Percentiles rank a stretch among this genome's conserved stretches.
These are phyloP conservation scores for Glaucomys volans DNA, from an alignment of 2,113 vertebrate species.

Conservation along the genomic window DNA sequence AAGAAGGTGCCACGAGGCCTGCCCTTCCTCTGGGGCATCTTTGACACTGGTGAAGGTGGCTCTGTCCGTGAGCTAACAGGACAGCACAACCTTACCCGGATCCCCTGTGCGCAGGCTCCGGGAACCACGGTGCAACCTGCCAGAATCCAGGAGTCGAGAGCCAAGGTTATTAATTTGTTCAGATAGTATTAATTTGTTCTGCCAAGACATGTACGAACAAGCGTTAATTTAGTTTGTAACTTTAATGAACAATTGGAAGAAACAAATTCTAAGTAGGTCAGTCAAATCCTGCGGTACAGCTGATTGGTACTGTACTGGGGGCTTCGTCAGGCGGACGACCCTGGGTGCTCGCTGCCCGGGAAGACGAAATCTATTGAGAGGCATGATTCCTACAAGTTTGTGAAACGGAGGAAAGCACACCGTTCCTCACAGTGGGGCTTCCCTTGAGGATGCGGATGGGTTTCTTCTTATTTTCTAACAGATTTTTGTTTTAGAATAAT, in stretches of 20 bases:
- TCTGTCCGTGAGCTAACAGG: not conserved
- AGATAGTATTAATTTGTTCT: slow-evolving; percentile 68
- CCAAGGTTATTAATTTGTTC: slow-evolving; percentile 69
- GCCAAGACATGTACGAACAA: slow-evolving; percentile 69
- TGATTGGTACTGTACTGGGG: slow-evolving; percentile 30
- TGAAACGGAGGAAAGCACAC: not conserved
- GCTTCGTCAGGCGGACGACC: slow-evolving; percentile 36
- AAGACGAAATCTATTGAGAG: slow-evolving; percentile 30
- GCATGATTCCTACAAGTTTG: slow-evolving; percentile 37
- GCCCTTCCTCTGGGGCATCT: slow-evolving; percentile 24
- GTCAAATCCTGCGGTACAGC: slow-evolving; percentile 19
- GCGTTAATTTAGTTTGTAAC: slow-evolving; percentile 70
- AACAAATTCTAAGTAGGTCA: slow-evolving; percentile 65
- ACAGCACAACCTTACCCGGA: not conserved
- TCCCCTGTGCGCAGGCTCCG: not conserved
- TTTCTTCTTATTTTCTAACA: not conserved
- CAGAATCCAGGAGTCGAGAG: slow-evolving; percentile 54
- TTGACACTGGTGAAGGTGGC: not conserved
- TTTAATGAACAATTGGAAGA: slow-evolving; percentile 66
- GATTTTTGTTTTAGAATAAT: not conserved
- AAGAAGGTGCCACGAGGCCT: slow-evolving; percentile 19
- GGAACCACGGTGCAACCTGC: slow-evolving; percentile 56
- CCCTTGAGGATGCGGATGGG: not conserved
- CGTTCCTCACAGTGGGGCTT: not conserved
- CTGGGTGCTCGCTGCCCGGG: slow-evolving; percentile 6